Evolutionary conservation across 2,888 invertebrate genomes (phyloP).

Genomic region (Spatulosminthurus flaviceps): DNA sequence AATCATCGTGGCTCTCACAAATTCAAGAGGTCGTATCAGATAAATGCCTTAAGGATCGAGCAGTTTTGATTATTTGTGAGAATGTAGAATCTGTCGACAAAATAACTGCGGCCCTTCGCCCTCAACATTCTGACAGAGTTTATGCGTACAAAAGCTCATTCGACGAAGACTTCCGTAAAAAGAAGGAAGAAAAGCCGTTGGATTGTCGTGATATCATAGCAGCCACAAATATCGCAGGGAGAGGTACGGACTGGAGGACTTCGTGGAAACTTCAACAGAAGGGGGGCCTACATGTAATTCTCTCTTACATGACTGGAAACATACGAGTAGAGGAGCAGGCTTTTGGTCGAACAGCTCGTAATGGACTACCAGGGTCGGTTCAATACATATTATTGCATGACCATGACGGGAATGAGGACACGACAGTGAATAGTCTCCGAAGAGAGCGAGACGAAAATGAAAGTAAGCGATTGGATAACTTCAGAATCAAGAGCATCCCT

Average conservation of each 20-base stretch:
- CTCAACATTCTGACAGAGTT: background rate
- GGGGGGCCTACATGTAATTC: background rate
- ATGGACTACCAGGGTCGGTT: background rate
- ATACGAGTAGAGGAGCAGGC: background rate
- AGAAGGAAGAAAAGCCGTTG: too few species aligned
- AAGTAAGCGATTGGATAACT: too few species aligned
- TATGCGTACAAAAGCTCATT: background rate
- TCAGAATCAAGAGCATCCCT: too few species aligned
- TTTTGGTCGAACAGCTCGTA: background rate
- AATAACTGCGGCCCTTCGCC: background rate
- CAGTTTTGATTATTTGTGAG: too few species aligned
- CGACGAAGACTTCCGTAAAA: too few species aligned
- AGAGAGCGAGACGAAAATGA: too few species aligned
- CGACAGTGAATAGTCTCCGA: too few species aligned
- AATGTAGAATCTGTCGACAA: background rate
- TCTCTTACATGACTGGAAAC: background rate
- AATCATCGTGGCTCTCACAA: too few species aligned
- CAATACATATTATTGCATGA: background rate
- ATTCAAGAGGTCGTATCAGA: too few species aligned
- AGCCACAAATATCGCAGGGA: slow-evolving; percentile 16
- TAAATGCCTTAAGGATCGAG: too few species aligned
- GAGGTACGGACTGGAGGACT: background rate
- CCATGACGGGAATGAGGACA: too few species aligned
- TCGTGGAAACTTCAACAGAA: background rate
- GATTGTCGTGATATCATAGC: background rate